Evolutionary conservation across 1,140 invertebrate species (phyloP).

Genomic region (Drosophila albomicans): DNA sequence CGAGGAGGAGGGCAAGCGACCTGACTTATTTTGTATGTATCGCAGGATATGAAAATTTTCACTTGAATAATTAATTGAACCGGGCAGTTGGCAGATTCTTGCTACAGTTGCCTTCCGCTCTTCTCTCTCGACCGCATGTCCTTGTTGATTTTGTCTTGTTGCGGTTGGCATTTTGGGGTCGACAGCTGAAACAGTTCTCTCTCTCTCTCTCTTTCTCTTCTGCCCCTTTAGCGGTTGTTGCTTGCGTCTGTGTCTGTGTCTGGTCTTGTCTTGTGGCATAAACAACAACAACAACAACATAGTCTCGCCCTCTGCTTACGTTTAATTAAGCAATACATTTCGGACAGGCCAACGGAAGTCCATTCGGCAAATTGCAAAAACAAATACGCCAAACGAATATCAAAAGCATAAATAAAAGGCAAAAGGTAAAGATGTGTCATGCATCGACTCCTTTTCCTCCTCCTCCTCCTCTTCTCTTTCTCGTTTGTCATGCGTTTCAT

Average conservation of each 20-base stretch:
- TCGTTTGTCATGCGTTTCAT: slow-evolving; percentile 41
- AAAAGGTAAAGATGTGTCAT: slow-evolving; percentile 13
- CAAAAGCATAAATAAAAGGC: neutral
- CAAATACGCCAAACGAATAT: slow-evolving; percentile 3
- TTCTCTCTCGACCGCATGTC: slow-evolving; percentile 10
- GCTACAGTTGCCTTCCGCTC: neutral
- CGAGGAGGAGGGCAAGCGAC: slow-evolving; percentile 15
- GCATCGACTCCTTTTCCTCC: neutral
- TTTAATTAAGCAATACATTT: slow-evolving; percentile 73
- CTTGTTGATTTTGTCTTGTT: slow-evolving; percentile 67
- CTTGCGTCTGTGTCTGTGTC: slow-evolving; percentile 31
- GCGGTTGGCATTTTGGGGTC: slow-evolving; percentile 55
- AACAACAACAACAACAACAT: neutral
- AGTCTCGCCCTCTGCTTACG: slow-evolving; percentile 15
- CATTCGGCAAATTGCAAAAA: slow-evolving; percentile 13
- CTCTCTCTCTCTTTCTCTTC: neutral
- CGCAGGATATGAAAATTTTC: slow-evolving; percentile 82
- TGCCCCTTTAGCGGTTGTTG: slow-evolving; percentile 24
- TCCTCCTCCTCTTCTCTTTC: neutral
- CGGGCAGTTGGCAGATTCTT: slow-evolving; percentile 33
- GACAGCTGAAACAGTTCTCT: slow-evolving; percentile 20
- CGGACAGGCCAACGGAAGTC: slow-evolving; percentile 12
- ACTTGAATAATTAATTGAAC: slow-evolving; percentile 84
- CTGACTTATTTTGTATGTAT: slow-evolving; percentile 78
- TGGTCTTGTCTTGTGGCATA: slow-evolving; percentile 45